Conservation (phyloP, 2,888 invertebrate genomes). For the Microdon myrmicae region DNA sequence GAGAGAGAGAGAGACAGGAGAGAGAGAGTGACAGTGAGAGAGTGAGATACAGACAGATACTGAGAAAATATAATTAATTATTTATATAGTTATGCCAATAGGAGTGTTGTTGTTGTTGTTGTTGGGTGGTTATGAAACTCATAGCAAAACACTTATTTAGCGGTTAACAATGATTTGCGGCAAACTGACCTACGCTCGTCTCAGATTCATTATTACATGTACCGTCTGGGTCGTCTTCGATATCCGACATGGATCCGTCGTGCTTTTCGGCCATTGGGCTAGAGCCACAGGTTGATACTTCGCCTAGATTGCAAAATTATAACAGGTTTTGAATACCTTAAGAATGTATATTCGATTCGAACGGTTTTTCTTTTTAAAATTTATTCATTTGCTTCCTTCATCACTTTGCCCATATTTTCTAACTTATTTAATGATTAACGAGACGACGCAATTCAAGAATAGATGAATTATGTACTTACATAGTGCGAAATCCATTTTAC, state of each 20-base stretch:
- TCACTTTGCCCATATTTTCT: constrained; percentile 9
- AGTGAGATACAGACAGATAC: constrained; percentile 14
- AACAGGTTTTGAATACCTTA: constrained; percentile 33
- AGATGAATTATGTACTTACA: constrained; percentile 73
- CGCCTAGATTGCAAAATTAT: constrained; percentile 60
- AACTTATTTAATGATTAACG: background rate
- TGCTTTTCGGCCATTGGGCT: constrained; percentile 66
- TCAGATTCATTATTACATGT: constrained; percentile 62
- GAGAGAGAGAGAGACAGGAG: constrained; percentile 16
- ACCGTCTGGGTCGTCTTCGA: constrained; percentile 62
- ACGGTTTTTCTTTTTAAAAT: background rate
- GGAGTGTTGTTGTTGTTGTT: too few species aligned
- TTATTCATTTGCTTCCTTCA: constrained; percentile 5
- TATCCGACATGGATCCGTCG: constrained; percentile 58
- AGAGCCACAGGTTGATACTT: constrained; percentile 66
- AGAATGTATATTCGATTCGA: constrained; percentile 13
- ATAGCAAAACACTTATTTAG: constrained; percentile 51
- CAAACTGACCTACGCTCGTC: constrained; percentile 67
- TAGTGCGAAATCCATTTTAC: constrained; percentile 86
- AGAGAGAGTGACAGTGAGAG: constrained; percentile 27
- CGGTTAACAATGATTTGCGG: constrained; percentile 37
- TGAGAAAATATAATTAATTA: constrained; percentile 14
- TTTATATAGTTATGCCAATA: constrained; percentile 29
- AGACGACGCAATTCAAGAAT: background rate
- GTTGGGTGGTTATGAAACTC: constrained; percentile 51